Percentiles rank a stretch among this genome's conserved stretches.
These are phyloP conservation scores for Cololabis saira DNA, from an alignment of 2,113 vertebrate species.

Conservation along the genomic window DNA sequence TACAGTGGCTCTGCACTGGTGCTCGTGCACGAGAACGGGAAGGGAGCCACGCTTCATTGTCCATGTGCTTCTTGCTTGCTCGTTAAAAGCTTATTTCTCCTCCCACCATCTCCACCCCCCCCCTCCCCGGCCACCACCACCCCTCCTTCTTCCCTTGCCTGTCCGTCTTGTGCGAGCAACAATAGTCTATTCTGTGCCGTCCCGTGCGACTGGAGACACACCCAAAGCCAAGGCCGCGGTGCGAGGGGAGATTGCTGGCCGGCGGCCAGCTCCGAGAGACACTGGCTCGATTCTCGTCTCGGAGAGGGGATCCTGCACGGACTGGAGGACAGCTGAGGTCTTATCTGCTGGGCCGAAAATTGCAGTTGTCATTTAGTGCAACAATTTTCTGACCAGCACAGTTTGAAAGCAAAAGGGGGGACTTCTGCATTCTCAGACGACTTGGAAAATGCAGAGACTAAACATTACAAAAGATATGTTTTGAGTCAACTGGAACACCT, in stretches of 20 bases:
- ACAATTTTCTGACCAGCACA: not conserved
- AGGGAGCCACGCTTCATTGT: constrained; percentile 38
- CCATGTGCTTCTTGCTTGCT: constrained; percentile 30
- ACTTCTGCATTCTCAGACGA: not conserved
- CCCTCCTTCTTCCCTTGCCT: constrained; percentile 49
- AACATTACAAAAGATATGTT: not conserved
- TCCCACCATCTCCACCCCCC: constrained; percentile 12
- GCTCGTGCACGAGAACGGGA: constrained; percentile 15
- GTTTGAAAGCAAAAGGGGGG: not conserved
- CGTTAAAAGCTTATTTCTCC: constrained; percentile 55
- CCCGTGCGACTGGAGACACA: constrained; percentile 73
- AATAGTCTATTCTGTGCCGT: constrained; percentile 81
- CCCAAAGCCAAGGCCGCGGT: constrained; percentile 75
- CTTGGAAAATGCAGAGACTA: not conserved
- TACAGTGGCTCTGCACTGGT: constrained; percentile 20
- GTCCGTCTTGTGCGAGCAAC: constrained; percentile 73
- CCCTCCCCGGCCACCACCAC: constrained; percentile 5
- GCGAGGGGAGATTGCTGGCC: constrained; percentile 70
- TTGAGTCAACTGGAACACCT: not conserved
- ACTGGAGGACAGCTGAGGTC: constrained; percentile 40
- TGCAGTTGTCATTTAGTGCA: not conserved
- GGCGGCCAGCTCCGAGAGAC: constrained; percentile 65
- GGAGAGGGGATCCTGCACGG: constrained; percentile 34
- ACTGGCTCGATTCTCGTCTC: constrained; percentile 76
- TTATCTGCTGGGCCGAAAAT: constrained; percentile 27